These are phyloP conservation scores for Aleiodes alternator DNA, from an alignment of 2,888 invertebrate genomes.

Conservation along the genomic window DNA sequence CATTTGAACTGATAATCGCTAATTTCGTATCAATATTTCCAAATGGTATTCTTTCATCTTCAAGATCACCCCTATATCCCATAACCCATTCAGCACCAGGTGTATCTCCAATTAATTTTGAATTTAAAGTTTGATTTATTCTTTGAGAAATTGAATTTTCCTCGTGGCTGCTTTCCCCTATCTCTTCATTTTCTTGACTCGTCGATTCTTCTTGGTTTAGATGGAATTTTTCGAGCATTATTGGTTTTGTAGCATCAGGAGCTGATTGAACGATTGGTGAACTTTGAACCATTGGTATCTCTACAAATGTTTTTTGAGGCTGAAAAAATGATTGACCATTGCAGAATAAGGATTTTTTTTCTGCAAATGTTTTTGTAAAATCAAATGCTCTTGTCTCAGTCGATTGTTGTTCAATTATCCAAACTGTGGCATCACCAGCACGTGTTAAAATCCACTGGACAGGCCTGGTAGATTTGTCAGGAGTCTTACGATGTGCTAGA, in stretches of 20 bases:
- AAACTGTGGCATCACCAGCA: constrained; percentile 77
- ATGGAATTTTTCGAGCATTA: constrained; percentile 62
- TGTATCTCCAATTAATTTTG: constrained; percentile 35
- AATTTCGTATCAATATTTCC: constrained; percentile 80
- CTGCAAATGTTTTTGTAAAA: constrained; percentile 80
- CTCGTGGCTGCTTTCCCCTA: background rate
- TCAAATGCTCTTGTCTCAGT: constrained; percentile 82
- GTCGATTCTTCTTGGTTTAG: constrained; percentile 6
- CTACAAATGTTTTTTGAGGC: constrained; percentile 25
- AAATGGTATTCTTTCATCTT: constrained; percentile 70
- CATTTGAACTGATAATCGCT: constrained; percentile 73
- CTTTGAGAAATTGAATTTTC: background rate
- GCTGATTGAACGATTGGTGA: background rate
- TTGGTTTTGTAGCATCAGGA: background rate
- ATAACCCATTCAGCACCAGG: constrained; percentile 27
- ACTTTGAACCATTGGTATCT: constrained; percentile 47
- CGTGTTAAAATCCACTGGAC: constrained; percentile 90
- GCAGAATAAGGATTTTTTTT: constrained; percentile 84
- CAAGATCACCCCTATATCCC: constrained; percentile 65
- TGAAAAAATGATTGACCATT: constrained; percentile 80
- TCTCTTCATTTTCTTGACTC: background rate
- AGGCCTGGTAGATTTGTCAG: constrained; percentile 78
- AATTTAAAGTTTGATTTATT: constrained; percentile 18
- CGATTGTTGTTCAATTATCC: constrained; percentile 88
- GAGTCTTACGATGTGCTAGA: constrained; percentile 84